Evolutionary conservation across 2,888 invertebrate genomes (phyloP), one percentile per base, ranked within the genome.

Genomic region (Digitonthophagus gazella): DNA sequence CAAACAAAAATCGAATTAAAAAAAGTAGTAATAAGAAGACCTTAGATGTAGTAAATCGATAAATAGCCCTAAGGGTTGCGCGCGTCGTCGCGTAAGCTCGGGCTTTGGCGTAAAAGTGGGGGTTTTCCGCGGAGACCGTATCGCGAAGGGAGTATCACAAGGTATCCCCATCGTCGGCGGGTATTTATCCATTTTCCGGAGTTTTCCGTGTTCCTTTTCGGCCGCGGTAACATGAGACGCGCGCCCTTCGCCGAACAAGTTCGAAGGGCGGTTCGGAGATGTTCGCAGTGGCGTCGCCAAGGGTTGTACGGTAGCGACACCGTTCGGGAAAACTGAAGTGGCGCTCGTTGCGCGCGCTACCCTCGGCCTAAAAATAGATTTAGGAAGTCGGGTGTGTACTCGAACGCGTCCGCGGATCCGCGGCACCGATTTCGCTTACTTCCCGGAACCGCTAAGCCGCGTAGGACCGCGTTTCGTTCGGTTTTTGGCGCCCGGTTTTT

Each of bases 341-440:
- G 70, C 74, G 79, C 79, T 44, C 80, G 76, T 75, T 78, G 81
- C 81, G 81, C 81, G 76, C 72, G 74, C 73, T 72, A 74, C 75
- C 74, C 76, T 75, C 75, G 77, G 76, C 77, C 74, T 18, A 19
- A 78, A 78, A 80, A 79, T 79, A 80, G 80, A 80, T 80, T 79
- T 77, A 78, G 77, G 77, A 76, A 79, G 78, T 79, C 81, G 80
- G 82, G 82, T 82, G 82, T 82, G 82, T 82, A 81, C 81, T 81
- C 81, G 78, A 78, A 77, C 78, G 77, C 77, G 76, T 77, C 77
- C 79, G 78, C 78, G 75, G 65, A 54, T n/a, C 65, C 44, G 55
- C 5, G 28, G 20, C 20, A 18, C 20, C 20, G 18, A 18, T 19
- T 15, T 16, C 18, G 16, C 16, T 58, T 15, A 58, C 18, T 18